Evolutionary conservation across 2,888 invertebrate genomes (phyloP), one percentile per base, ranked within the genome.

Genomic region (Dicyrtoma fusca): DNA sequence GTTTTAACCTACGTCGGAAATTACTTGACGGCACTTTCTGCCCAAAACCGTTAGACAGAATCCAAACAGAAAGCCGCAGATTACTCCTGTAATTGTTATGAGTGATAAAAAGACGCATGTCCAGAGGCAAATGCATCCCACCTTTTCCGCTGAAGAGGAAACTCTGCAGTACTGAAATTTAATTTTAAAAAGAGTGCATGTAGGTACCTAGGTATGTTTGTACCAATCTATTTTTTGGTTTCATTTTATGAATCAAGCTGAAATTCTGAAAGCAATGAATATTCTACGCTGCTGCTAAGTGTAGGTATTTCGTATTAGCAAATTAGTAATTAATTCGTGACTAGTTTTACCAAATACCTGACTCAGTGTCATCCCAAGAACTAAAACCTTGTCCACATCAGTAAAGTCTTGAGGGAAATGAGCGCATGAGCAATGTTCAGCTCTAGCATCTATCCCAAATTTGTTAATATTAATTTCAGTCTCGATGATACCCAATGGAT

Each of bases 401-500:
- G 25, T 6, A 10, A 61, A 11, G 11, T 8, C 2, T 1, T 19
- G 5, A 3, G 61, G 61, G 42, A 61, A 61, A 14, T 61, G 61
- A 4, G 61, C 61, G 17, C 61, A 34, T 1, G 61, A 61, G 42
- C 61, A 61, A 17, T 61, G 44, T 5, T 34, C 34, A 34, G 34
- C 34, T 13, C 42, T 19, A 10, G 61, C 14, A 11, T 17, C 42
- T 6, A 61, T 5, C 14, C 44, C 61, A n/a, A 42, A 61, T 19
- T 19, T 34, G 13, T 44, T 17, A 1, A 19, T 34, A 42, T 61
- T 61, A 19, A 61, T 61, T 44, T 44, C 61, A 14, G 61, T 61
- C 42, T 61, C 61, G 10, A 61, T 61, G 17, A 61, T 42, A 34
- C 61, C 61, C 3, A 61, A 5, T 10, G 61, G 61, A 3, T 61